Evolutionary conservation across 2,113 vertebrate species (phyloP), one percentile per base, ranked within the genome.

Genomic region (Sinosuthora webbiana): DNA sequence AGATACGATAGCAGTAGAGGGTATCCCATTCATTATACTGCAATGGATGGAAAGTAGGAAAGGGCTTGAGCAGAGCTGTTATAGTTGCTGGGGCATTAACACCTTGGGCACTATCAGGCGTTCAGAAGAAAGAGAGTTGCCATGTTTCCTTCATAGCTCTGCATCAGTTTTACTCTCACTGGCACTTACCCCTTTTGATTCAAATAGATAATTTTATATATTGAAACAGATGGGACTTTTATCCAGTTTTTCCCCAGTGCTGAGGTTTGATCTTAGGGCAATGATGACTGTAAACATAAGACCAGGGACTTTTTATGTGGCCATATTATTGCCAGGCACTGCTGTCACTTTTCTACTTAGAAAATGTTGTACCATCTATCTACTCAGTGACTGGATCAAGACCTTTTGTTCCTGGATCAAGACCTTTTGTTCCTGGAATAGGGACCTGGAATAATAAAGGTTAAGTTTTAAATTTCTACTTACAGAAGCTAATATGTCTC

Each of bases 261-360:
- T 98, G 98, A 52, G 98, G 97, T 93, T 98, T 98, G 78, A 98
- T 98, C 79, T 98, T 97, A 80, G 98, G 98, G 97, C 98, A 98
- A 10, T 93, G 95, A 92, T 98, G 92, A 95, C 98, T 98, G 80
- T 97, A 87, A 98, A 98, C 10, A 39, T 97, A 81, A 98, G 96
- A 90, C 98, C 97, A 59, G 97, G 96, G 14, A 96, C 98, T 80
- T 98, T 98, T 98, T 98, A 97, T 47, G 97, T 98, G 78, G 98
- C 98, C 92, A 91, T 98, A 89, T 96, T 96, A 96, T 98, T 98
- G 63, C 97, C 97, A 15, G 98, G 98, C 89, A 98, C 91, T 65
- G 49, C 98, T 94, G 68, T 98, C 98, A 39, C 97, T 99, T 96
- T 98, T 98, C 98, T 98, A 89, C 95, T 98, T 95, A 63, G 98